A percentile compares a stretch with the other conserved stretches of the same genome.
These are phyloP conservation scores for Adineta ricciae DNA, from an alignment of 2,888 invertebrate species.

Conservation along the genomic window DNA sequence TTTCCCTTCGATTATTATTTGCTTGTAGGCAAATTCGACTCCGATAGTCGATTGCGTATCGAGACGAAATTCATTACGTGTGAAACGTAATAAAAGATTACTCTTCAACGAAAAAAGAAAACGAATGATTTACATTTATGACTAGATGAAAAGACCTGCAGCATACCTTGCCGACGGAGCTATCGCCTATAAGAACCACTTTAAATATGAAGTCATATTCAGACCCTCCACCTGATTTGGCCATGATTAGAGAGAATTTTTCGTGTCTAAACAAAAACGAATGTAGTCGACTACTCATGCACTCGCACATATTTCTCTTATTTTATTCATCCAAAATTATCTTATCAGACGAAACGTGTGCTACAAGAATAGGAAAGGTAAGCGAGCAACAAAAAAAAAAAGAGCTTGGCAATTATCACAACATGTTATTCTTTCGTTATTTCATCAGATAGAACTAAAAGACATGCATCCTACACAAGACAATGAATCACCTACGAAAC, in stretches of 20 bases:
- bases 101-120: neutral
- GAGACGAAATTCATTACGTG: constrained; percentile 5
- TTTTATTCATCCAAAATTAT: neutral
- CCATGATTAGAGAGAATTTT: neutral
- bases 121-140: neutral
- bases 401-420: neutral
- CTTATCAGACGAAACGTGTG: neutral
- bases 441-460: neutral
- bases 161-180: neutral
- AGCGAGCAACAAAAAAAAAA: neutral
- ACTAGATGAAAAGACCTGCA: neutral
- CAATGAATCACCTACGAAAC: neutral
- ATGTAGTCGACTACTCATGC: neutral
- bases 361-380: neutral
- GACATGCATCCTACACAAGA: neutral
- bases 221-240: neutral
- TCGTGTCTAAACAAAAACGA: neutral
- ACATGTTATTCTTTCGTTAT: neutral
- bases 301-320: neutral
- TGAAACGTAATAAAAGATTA: constrained; percentile 14
- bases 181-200: constrained; percentile 1
- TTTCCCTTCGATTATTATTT: neutral
- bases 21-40: constrained; percentile 10
- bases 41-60: neutral
- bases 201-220: constrained; percentile 1